A percentile compares a stretch with the other conserved stretches of the same genome.
These are phyloP conservation scores for Schizaphis graminum DNA, from an alignment of 2,888 invertebrate genomes.

Conservation along the genomic window DNA sequence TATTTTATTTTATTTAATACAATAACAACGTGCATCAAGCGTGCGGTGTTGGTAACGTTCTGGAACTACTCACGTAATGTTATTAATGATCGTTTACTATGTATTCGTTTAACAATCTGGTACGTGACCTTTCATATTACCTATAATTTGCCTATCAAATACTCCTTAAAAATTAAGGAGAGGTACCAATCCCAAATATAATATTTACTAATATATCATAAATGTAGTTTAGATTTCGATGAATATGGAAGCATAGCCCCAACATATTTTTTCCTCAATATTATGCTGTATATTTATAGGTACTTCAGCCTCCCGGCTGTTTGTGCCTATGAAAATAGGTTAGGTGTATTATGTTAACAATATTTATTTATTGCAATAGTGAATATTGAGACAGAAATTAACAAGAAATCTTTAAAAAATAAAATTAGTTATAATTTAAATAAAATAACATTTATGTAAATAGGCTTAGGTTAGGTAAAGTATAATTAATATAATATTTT, in stretches of 20 bases:
- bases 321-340: background rate
- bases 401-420: background rate
- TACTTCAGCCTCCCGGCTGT: background rate
- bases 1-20: background rate
- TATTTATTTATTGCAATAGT: background rate
- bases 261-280: background rate
- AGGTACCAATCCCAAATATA: background rate
- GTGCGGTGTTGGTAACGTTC: background rate
- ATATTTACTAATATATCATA: background rate
- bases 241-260: background rate
- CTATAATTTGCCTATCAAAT: background rate
- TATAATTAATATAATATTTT: background rate
- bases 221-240: background rate
- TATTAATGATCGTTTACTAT: background rate
- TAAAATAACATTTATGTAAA: background rate
- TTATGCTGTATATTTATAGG: background rate
- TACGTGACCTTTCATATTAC: background rate
- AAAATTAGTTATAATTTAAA: background rate
- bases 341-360: background rate
- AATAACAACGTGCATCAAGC: background rate
- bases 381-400: background rate
- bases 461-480: background rate
- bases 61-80: background rate
- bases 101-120: background rate
- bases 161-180: background rate